Evolutionary conservation across 2,113 vertebrate species (phyloP).

Genomic region (Nicator chloris): DNA sequence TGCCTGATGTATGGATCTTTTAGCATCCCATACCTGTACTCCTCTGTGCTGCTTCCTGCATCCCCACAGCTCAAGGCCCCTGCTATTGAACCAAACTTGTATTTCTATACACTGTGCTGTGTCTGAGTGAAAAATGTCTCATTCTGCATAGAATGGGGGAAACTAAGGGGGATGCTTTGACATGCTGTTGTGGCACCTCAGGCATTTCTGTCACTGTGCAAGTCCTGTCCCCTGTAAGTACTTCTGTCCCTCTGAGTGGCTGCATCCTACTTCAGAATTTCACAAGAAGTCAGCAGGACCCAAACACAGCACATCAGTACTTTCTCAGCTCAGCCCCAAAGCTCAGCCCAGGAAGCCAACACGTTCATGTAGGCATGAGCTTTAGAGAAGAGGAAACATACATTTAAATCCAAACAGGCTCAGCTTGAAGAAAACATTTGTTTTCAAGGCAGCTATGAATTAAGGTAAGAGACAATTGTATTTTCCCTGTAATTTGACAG

Average conservation of each 20-base stretch:
- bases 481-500: background rate
- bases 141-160: background rate
- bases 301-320: background rate
- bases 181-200: background rate
- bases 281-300: background rate
- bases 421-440: background rate
- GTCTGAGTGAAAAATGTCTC: background rate
- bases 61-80: background rate
- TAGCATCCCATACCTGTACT: background rate
- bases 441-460: background rate
- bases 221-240: background rate
- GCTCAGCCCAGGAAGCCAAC: conserved; percentile 43
- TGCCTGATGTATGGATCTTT: no score
- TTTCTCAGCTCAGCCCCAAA: background rate
- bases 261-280: background rate
- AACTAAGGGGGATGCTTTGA: background rate
- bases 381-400: conserved; percentile 31
- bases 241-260: background rate
- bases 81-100: background rate
- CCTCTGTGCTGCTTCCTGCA: accelerated
- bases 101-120: background rate
- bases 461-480: conserved; percentile 53
- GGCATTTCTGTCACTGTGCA: background rate
- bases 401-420: background rate
- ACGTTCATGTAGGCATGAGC: background rate